phyloP scores from a whole-genome alignment of 2,888 invertebrate species.

The Watsonalla binaria region DNA sequence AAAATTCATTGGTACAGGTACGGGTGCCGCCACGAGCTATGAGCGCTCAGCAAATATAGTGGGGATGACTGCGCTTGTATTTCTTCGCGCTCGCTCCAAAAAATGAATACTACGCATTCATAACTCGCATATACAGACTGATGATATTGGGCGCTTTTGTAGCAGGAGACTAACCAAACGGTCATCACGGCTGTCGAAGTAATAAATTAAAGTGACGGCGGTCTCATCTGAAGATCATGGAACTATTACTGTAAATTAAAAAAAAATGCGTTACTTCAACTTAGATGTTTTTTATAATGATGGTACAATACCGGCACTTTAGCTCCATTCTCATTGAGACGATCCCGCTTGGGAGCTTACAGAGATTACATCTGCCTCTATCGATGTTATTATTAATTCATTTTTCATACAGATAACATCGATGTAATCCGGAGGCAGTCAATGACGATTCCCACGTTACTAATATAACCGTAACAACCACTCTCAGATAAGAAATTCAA shows the following conservation, averaged over 20 bases:
- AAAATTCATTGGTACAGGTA: no score
- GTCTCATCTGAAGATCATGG: background rate
- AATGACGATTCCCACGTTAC: conserved; percentile 69
- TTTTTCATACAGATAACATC: conserved; percentile 65
- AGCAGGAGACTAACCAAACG: no score
- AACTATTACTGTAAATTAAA: background rate
- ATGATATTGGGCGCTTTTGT: no score
- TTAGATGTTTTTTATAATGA: conserved; percentile 4
- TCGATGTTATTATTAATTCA: conserved; percentile 67
- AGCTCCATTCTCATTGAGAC: conserved; percentile 18
- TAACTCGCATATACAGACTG: no score
- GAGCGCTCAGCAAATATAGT: no score
- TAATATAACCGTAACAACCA: conserved; percentile 49
- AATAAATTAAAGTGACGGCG: no score
- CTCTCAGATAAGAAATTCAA: conserved; percentile 66
- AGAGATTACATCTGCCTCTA: conserved; percentile 54
- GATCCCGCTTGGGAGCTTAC: conserved; percentile 44
- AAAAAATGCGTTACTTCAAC: background rate
- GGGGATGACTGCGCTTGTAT: no score
- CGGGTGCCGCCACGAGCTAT: no score
- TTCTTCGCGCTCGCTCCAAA: no score
- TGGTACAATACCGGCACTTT: conserved; percentile 4
- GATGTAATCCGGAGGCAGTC: conserved; percentile 61
- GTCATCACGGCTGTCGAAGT: no score
- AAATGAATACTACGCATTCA: no score